Evolutionary conservation across 1,140 invertebrate genomes (phyloP).

Genomic region (Sminthurinus signatus): DNA sequence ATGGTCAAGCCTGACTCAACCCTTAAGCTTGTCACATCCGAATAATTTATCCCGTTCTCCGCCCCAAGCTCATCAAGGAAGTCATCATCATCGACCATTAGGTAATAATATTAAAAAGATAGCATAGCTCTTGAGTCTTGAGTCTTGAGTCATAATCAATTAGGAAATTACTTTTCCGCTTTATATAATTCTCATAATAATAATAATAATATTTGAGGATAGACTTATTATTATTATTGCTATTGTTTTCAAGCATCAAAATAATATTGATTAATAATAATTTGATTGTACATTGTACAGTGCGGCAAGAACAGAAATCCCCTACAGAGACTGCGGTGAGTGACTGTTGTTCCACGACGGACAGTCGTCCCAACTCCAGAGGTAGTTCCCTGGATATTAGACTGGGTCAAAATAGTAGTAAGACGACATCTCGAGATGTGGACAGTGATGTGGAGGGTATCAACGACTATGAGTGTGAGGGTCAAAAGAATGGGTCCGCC

Average conservation of each 20-base stretch:
- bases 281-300: too few relatives aligned
- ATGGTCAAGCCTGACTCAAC: conserved; percentile 36
- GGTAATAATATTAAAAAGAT: too few relatives aligned
- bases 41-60: conserved; percentile 33
- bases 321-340: conserved; percentile 31
- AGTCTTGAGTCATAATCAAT: too few relatives aligned
- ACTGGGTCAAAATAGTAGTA: conserved; percentile 14
- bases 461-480: conserved; percentile 37
- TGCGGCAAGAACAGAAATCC: conserved; percentile 33
- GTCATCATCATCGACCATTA: conserved; percentile 34
- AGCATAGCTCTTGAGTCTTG: too few relatives aligned
- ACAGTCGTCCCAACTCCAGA: conserved; percentile 39
- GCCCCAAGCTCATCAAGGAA: conserved; percentile 40
- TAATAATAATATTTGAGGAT: too few relatives aligned
- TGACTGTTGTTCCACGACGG: conserved; percentile 37
- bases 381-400: conserved; percentile 39
- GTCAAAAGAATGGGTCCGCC: conserved; percentile 23
- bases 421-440: conserved; percentile 16
- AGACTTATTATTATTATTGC: too few relatives aligned
- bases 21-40: conserved; percentile 23
- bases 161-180: too few relatives aligned
- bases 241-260: too few relatives aligned
- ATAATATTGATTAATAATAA: too few relatives aligned
- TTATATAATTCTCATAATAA: too few relatives aligned
- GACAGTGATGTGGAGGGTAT: conserved; percentile 39